Evolutionary conservation across 2,888 invertebrate genomes (phyloP), one percentile per base, ranked within the genome.

Genomic region (Sarcophaga subvicina): DNA sequence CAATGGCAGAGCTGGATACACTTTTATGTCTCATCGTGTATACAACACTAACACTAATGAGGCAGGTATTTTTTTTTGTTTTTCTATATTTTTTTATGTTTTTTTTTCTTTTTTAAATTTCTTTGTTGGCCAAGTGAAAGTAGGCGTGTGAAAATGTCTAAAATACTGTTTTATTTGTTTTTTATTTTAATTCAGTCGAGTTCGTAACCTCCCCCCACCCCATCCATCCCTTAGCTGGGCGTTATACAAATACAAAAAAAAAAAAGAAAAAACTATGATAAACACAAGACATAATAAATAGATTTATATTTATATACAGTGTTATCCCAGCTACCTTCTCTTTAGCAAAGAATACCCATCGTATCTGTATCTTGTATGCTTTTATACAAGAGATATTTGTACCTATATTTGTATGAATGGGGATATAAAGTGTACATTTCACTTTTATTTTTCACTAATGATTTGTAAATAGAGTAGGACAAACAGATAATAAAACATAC

Each of bases 391-490:
- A 14, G 54, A 54, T 54, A 54, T 54, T 37, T 37, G 37, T 37
- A 37, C 2, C 37, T 37, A 10, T 22, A 22, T 22, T 22, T 22
- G 22, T 22, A 22, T 37, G 37, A 6, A 37, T 37, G 37, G 6
- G 37, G 37, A 75, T 54, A 75, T 69, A 66, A 70, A 75, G 78
- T 75, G 72, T 79, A 79, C 81, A 62, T 87, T 87, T 87, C 87
- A 87, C 87, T 87, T 87, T 87, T 87, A 64, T 54, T 76, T 78
- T 87, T 78, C 76, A 87, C 87, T 87, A 87, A 87, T 84, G 87
- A 87, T 82, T 87, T 87, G 81, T 72, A 87, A 87, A 87, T 87
- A 87, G 87, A 87, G 85, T 82, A 84, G 87, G 87, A 82, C 87
- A 84, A 76, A 87, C 71, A 82, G 87, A 82, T 87, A 87, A 84